Conservation (phyloP, 2,888 invertebrate genomes). For the Drosophila monieri region DNA sequence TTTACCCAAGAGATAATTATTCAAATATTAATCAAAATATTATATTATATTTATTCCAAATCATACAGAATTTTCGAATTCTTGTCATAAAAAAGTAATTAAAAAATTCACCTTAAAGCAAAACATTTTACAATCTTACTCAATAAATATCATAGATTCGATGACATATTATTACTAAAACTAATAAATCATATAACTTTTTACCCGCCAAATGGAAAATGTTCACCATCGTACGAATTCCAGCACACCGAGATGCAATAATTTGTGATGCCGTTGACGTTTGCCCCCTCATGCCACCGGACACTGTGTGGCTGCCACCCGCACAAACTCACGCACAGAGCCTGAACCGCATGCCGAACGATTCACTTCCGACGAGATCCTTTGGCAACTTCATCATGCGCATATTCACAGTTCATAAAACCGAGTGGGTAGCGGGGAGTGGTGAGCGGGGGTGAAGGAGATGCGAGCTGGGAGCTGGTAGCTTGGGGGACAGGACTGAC, state of each 20-base stretch:
- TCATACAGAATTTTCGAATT: too few species aligned
- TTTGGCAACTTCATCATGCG: constrained; percentile 50
- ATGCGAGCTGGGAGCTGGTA: background rate
- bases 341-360: constrained; percentile 38
- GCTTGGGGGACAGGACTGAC: constrained; percentile 15
- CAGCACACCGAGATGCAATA: constrained; percentile 59
- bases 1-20: background rate
- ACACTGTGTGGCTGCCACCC: constrained; percentile 1
- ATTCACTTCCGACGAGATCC: constrained; percentile 41
- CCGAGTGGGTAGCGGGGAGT: constrained; percentile 29
- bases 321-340: constrained; percentile 30
- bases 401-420: constrained; percentile 78
- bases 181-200: background rate
- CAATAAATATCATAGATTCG: too few species aligned
- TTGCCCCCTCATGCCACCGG: constrained; percentile 4
- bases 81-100: too few species aligned
- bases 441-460: too few species aligned
- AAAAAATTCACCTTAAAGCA: too few species aligned
- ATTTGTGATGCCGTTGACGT: constrained; percentile 60
- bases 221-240: constrained; percentile 7
- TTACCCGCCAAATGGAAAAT: background rate
- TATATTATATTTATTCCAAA: too few species aligned
- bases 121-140: too few species aligned
- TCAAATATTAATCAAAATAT: too few species aligned
- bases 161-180: too few species aligned